Percentiles rank a stretch among this genome's conserved stretches.
These are phyloP conservation scores for Pomatostomus ruficeps DNA, from an alignment of 2,113 vertebrate species.

Conservation along the genomic window DNA sequence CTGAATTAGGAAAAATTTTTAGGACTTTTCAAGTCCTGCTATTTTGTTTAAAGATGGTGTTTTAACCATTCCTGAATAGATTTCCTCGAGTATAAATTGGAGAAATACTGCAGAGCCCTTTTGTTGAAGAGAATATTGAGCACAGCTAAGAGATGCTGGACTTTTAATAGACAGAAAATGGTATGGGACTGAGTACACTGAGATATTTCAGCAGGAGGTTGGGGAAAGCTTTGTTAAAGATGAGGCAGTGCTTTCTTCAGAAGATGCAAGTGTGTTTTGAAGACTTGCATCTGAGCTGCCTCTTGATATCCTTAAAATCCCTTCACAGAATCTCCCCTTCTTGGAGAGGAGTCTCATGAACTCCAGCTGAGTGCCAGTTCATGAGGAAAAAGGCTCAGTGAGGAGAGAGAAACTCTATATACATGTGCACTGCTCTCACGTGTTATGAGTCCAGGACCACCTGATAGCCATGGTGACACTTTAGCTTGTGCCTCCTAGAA, in stretches of 20 bases:
- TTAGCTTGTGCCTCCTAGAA: neutral
- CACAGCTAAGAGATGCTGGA: neutral
- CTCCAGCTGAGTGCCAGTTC: neutral
- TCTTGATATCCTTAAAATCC: neutral
- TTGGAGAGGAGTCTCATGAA: neutral
- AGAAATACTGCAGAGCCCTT: neutral
- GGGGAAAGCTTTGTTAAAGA: neutral
- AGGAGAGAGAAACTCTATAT: neutral
- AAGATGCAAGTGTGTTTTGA: neutral
- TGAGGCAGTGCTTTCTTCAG: neutral
- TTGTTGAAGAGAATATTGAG: neutral
- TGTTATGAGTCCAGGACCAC: neutral
- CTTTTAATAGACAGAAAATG: neutral
- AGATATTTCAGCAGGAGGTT: neutral
- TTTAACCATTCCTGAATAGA: neutral
- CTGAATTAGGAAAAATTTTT: neutral
- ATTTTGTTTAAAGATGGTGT: neutral
- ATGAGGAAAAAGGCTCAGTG: neutral
- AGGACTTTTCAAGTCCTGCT: neutral
- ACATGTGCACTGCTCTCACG: constrained; percentile 2
- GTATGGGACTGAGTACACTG: neutral
- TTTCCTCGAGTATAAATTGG: neutral
- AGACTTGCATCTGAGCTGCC: neutral
- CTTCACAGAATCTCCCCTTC: neutral
- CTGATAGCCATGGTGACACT: constrained; percentile 36